A percentile compares a stretch with the other conserved stretches of the same genome.
These are phyloP conservation scores for Ailurus styani DNA, from an alignment of 2,113 vertebrate species.

Conservation along the genomic window DNA sequence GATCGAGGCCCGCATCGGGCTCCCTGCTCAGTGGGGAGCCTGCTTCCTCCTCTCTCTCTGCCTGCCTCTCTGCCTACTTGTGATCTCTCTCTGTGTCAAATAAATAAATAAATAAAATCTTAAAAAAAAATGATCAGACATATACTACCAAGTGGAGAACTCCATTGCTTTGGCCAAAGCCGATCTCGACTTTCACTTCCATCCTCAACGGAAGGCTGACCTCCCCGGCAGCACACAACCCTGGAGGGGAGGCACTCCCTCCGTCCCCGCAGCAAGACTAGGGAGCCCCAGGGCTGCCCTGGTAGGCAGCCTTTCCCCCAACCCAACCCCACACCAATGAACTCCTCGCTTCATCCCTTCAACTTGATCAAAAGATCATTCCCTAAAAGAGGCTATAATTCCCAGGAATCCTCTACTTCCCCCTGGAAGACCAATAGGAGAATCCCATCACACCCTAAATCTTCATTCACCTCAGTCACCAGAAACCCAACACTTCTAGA, in stretches of 20 bases:
- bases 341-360: neutral
- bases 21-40: no score
- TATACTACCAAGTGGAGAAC: neutral
- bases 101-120: no score
- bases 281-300: neutral
- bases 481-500: neutral
- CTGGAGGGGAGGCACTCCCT: neutral
- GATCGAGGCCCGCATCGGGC: no score
- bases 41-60: no score
- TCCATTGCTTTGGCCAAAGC: neutral
- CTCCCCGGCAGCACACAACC: neutral
- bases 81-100: no score
- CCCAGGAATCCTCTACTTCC: neutral
- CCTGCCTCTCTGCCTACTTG: no score
- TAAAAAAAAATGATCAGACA: no score
- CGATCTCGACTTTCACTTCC: neutral
- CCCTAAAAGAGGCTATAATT: neutral
- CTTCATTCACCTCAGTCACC: neutral
- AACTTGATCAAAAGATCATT: neutral
- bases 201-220: neutral
- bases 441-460: neutral
- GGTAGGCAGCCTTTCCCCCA: neutral
- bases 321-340: neutral
- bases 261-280: no score
- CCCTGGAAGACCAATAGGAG: neutral